Base-by-base conservation (phyloP, 2,797 vertebrate genomes). In the Cichlasoma orientale region DNA sequence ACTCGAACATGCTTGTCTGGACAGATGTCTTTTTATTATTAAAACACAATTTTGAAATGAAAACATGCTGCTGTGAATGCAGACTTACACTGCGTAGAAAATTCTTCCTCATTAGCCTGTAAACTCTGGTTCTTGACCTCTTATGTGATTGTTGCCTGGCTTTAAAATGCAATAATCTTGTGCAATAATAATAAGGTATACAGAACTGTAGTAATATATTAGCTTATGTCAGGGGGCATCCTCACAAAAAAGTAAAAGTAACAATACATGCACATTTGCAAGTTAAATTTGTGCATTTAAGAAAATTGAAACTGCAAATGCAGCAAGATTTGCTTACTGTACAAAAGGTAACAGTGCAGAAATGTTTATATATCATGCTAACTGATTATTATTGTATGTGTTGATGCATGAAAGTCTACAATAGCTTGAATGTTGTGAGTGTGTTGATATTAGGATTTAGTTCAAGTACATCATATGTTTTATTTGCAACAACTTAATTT, bases 251-350 rank as follows among this genome's bases (percentile, higher is more conserved):
- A 19, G 41, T 66, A 66, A 19, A 66, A 27, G 19, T 29, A 4
- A 47, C 7, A 19, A 50, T 47, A 18, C 44, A 47, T 47, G 18
- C 18, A 47, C 23, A 66, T 27, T 12, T 66, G 0, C 23, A 47
- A 66, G 27, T 66, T 19, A 47, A 19, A 47, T 27, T 66, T 23
- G 27, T 66, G 47, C 23, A 66, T 66, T 66, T 66, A 66, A 66
- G 27, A 66, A 25, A 66, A 19, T 0, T 19, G 14, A 44, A 27
- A 27, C 41, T 27, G 47, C 10, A 66, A 18, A 1, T 29, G 5
- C 9, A 66, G 2, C 61, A 29, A 27, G 6, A 63, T 23, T 63
- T 63, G 0, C 8, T 44, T 18, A 63, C 5, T 7, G 59, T 63
- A 44, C 21, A 1, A 0, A 63, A 44, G 41, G 59, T 63, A 18